Evolutionary conservation across 23 tunicate genomes (phyloP).

Genomic region (Corella eumyota): DNA sequence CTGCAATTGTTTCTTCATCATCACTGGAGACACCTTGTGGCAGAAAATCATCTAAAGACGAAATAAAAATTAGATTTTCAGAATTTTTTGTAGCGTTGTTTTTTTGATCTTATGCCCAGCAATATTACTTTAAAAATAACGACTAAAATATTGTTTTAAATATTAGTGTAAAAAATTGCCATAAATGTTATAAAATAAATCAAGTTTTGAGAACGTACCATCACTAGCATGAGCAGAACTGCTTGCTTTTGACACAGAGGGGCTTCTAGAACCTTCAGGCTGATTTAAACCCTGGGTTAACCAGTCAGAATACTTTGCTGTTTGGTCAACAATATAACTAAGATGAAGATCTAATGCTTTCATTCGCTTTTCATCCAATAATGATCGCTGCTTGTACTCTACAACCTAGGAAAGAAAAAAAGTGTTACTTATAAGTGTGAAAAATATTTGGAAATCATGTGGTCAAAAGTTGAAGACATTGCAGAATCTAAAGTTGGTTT

Average conservation of each 20-base stretch:
- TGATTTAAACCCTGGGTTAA: conserved; percentile 69
- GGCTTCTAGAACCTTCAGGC: conserved; percentile 16
- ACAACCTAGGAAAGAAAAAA: conserved; percentile 53
- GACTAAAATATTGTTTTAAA: no score
- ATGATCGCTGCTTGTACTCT: conserved; percentile 65
- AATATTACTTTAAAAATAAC: no score
- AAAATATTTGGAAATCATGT: background rate
- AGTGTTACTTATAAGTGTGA: no score
- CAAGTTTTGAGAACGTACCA: conserved; percentile 20
- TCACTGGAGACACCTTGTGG: conserved; percentile 84
- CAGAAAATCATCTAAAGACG: conserved; percentile 58
- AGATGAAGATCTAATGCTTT: conserved; percentile 82
- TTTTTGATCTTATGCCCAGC: no score
- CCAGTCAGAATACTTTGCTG: conserved; percentile 86
- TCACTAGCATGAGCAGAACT: conserved; percentile 53
- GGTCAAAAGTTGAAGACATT: no score
- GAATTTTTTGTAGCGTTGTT: no score
- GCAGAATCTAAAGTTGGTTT: no score
- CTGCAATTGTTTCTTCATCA: conserved; percentile 85
- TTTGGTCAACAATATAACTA: conserved; percentile 80
- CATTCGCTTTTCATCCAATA: conserved; percentile 84
- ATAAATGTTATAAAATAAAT: background rate
- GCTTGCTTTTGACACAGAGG: conserved; percentile 26
- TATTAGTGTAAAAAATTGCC: background rate
- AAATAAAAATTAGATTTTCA: background rate